Base-by-base conservation (phyloP, 2,888 invertebrate genomes). In the Euplagia quadripunctaria region DNA sequence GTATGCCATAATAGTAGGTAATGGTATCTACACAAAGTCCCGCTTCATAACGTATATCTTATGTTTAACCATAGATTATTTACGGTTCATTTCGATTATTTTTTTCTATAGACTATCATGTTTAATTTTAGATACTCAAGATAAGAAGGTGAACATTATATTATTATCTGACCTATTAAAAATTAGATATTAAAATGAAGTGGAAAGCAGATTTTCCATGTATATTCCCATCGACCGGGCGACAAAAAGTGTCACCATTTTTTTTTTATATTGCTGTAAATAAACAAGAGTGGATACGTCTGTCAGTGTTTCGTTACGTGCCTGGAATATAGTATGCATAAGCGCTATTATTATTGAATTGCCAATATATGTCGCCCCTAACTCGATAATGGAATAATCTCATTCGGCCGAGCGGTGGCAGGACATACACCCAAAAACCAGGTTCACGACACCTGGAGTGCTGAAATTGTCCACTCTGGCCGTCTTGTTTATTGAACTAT, bases 321-420 rank as follows among this genome's bases (percentile, higher is more conserved):
- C 52, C 12, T 58, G 51, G 63, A 49, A 68, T 68, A 68, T 68
- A 69, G 6, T 70, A 73, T 79, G 74, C 67, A 73, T 41, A 71
- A 61, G 73, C 64, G 55, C 42, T 77, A 76, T 72, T 82, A 84
- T 83, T 74, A 75, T 82, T 82, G 77, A 84, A 84, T 84, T 75
- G 84, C 74, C 76, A 84, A 80, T 82, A 84, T 80, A 31, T 80
- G 76, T 82, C 79, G 80, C 76, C 69, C 72, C 72, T 82, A 82
- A 84, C 79, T 82, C 79, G 78, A 83, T 84, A 83, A 84, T 84
- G 75, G 78, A 31, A 31, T 31, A 31, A 71, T 77, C 72, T 76
- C 76, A 73, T 65, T 73, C 77, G 67, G 70, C 69, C 74, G 74
- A 71, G 74, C 80, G 64, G 71, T 77, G 74, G 66, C 69, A 67